Evolutionary conservation across 2,888 invertebrate genomes (phyloP).

Genomic region (Acanthosepion lycidas): DNA sequence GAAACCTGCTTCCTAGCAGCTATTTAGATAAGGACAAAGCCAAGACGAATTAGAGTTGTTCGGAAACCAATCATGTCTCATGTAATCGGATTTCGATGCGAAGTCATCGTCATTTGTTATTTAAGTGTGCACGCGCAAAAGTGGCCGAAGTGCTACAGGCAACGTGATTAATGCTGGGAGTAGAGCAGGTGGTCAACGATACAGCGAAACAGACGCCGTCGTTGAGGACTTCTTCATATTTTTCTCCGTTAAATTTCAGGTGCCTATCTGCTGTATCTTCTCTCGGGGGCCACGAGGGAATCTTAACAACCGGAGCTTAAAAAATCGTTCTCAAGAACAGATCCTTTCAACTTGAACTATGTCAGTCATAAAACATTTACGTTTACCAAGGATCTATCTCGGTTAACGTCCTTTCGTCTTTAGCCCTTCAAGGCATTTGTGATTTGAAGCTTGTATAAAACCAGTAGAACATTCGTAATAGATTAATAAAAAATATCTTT

Average conservation of each 20-base stretch:
- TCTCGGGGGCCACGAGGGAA: not conserved
- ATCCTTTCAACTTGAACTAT: too few species aligned
- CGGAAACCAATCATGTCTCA: not conserved
- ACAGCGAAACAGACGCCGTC: not conserved
- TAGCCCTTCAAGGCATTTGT: too few species aligned
- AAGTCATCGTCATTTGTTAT: not conserved
- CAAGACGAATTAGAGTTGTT: too few species aligned
- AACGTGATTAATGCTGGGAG: not conserved
- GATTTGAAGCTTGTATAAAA: too few species aligned
- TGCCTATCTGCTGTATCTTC: not conserved
- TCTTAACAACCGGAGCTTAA: too few species aligned
- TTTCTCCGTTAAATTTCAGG: not conserved
- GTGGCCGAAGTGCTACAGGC: not conserved
- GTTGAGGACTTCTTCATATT: not conserved
- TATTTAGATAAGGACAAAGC: not conserved
- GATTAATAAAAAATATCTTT: too few species aligned
- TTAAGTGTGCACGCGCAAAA: not conserved
- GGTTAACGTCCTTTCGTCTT: too few species aligned
- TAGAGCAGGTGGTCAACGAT: not conserved
- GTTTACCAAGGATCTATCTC: too few species aligned
- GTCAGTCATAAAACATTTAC: too few species aligned
- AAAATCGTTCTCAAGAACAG: too few species aligned
- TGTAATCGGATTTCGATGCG: not conserved
- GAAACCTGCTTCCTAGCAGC: too few species aligned
- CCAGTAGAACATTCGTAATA: too few species aligned